Evolutionary conservation across 2,113 vertebrate species (phyloP), one percentile per base, ranked within the genome.

Genomic region (Columba livia): DNA sequence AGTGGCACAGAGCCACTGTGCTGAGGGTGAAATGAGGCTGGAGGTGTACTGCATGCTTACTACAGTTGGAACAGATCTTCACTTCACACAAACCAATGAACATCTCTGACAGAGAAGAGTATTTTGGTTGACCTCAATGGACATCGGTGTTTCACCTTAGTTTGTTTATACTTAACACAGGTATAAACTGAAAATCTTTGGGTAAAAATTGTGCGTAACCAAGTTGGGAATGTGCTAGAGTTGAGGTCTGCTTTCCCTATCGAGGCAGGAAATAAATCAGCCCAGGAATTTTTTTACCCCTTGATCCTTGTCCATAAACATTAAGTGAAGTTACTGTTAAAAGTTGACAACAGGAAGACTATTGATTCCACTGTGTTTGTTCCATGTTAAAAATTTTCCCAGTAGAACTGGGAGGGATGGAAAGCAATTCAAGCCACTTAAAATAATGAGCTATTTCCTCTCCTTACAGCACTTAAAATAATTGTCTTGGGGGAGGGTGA

Each of bases 371-470:
- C 15, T 79, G 12, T 79, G 21, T 58, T 84, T 90, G 36, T 77
- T 74, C 36, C 66, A 90, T 28, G 26, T 92, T 79, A 92, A 94
- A 88, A 79, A 72, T 90, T 74, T 67, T 69, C 50, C n/a, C 10
- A 10, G 24, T 47, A 38, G 74, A 85, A 90, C 34, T 44, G 12
- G 23, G 57, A 85, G 67, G 28, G 31, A 61, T 89, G 79, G 36
- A 74, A 54, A 82, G 48, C 25, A 85, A 75, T 40, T 79, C 65
- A 84, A 81, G 31, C 60, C 71, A 79, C 26, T 69, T 93, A 95
- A 93, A 96, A 67, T 95, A 81, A 89, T 89, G 36, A 80, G 61
- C 23, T 77, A 79, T 61, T 80, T 61, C 23, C 77, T 88, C 53
- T 64, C 18, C 62, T 77, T 86, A 42, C 15, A 84, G 32, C 74